Evolutionary conservation across 2,888 invertebrate genomes (phyloP), one percentile per base, ranked within the genome.

Genomic region (Drosophila quinaria): DNA sequence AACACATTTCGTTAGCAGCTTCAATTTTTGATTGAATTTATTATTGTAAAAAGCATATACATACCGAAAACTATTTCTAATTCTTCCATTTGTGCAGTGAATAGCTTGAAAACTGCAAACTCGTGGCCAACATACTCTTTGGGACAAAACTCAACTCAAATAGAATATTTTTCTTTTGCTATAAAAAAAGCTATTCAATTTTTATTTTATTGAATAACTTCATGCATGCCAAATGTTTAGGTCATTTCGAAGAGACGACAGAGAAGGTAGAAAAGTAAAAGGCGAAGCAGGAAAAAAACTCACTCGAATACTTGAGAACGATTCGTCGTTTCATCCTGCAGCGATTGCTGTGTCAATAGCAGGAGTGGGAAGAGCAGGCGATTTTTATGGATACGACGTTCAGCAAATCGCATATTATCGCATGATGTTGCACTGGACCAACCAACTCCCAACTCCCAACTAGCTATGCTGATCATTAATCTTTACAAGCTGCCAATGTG

Each of bases 401-500:
- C 64, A 70, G 81, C 84, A 89, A 84, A 84, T 89, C 84, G 89
- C 89, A 84, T 87, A 84, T 84, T 83, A 84, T 87, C 83, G 84
- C 89, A 73, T 85, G 74, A 70, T 72, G 80, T 68, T 75, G 70
- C 81, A 74, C 76, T 51, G 63, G 50, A 35, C 54, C 17, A 5
- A 25, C 25, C 81, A 74, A 54, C 25, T n/a, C n/a, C n/a, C 17
- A 22, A 54, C 62, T 49, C 39, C 59, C 80, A 66, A 25, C 25
- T 25, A 5, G 25, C 25, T 25, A 66, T 47, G 70, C 67, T 67
- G 81, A 87, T 89, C 85, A 85, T 85, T 85, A 89, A 85, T 89
- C 89, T 89, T 87, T 85, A 81, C 89, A 89, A 74, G 85, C 89
- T 84, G 89, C 81, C 85, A 87, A 81, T 81, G 79, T 87, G 89